A percentile compares a stretch with the other conserved stretches of the same genome.
phyloP scores from a whole-genome alignment of 2,888 invertebrate genomes.

The Hylaea fasciaria region DNA sequence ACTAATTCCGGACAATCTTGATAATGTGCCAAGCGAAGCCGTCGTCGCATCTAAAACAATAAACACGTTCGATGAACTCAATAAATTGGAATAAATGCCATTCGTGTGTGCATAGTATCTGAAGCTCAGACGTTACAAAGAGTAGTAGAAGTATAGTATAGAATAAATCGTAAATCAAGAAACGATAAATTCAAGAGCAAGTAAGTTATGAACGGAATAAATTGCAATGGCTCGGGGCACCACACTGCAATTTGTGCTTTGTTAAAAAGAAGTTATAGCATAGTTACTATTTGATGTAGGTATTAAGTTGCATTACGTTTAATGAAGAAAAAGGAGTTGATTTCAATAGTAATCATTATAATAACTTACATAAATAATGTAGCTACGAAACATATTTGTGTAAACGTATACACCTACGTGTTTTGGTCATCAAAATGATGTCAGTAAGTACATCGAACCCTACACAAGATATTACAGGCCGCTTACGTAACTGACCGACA shows the following conservation, averaged over 20 bases:
- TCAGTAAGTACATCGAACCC: slow-evolving; percentile 70
- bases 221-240: slow-evolving; percentile 48
- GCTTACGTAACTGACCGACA: slow-evolving; percentile 69
- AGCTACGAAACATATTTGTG: not conserved
- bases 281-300: slow-evolving; percentile 4
- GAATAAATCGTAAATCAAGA: slow-evolving; percentile 47
- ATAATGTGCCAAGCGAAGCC: slow-evolving; percentile 60
- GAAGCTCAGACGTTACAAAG: slow-evolving; percentile 38
- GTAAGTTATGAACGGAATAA: slow-evolving; percentile 56
- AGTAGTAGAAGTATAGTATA: slow-evolving; percentile 47
- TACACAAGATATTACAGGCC: slow-evolving; percentile 64
- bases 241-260: slow-evolving; percentile 49
- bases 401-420: slow-evolving; percentile 15
- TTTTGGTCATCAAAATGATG: slow-evolving; percentile 40
- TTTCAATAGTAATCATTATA: not conserved
- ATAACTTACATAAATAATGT: not conserved
- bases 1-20: slow-evolving; percentile 51
- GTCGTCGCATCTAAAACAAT: slow-evolving; percentile 50
- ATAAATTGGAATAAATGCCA: slow-evolving; percentile 41
- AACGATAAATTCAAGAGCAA: slow-evolving; percentile 49
- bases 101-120: slow-evolving; percentile 18
- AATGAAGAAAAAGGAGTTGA: not conserved
- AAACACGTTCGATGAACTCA: slow-evolving; percentile 59
- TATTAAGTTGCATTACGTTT: not conserved
- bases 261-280: slow-evolving; percentile 12